A percentile compares a stretch with the other conserved stretches of the same genome.
Conservation (phyloP, 2,888 invertebrate species). For the Osmoderma eremita region DNA sequence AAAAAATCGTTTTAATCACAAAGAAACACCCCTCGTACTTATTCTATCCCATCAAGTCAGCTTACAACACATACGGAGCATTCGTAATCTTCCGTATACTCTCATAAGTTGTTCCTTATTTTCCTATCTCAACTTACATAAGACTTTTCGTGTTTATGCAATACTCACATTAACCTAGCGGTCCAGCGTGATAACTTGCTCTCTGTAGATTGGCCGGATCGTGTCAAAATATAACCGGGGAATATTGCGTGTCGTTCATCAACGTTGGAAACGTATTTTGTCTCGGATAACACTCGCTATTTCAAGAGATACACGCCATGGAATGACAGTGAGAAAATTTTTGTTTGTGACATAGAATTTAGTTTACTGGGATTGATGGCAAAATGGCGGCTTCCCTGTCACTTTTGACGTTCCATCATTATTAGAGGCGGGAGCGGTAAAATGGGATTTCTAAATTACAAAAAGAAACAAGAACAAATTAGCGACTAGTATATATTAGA, state of each 20-base stretch:
- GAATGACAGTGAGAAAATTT: slow-evolving; percentile 39
- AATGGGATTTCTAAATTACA: too few relatives aligned
- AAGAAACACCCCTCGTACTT: too few relatives aligned
- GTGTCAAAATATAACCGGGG: too few relatives aligned
- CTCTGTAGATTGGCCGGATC: neutral
- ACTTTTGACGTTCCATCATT: neutral
- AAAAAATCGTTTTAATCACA: too few relatives aligned
- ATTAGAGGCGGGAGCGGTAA: neutral
- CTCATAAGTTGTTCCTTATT: too few relatives aligned
- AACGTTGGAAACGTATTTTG: neutral
- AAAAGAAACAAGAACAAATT: too few relatives aligned
- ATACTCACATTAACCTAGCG: neutral
- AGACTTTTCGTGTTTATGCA: too few relatives aligned
- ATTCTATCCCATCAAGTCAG: too few relatives aligned
- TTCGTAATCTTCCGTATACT: too few relatives aligned
- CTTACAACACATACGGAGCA: too few relatives aligned
- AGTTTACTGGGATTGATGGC: slow-evolving; percentile 41
- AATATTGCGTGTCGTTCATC: slow-evolving; percentile 15
- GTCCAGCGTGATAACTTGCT: neutral
- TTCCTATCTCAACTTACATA: too few relatives aligned
- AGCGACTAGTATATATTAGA: too few relatives aligned
- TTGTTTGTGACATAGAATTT: slow-evolving; percentile 44
- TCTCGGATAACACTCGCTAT: neutral
- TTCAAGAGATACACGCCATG: slow-evolving; percentile 13
- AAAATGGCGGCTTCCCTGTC: slow-evolving; percentile 3